Evolutionary conservation across 2,113 vertebrate genomes (phyloP), one percentile per base, ranked within the genome.

Genomic region (Seriola rivoliana): DNA sequence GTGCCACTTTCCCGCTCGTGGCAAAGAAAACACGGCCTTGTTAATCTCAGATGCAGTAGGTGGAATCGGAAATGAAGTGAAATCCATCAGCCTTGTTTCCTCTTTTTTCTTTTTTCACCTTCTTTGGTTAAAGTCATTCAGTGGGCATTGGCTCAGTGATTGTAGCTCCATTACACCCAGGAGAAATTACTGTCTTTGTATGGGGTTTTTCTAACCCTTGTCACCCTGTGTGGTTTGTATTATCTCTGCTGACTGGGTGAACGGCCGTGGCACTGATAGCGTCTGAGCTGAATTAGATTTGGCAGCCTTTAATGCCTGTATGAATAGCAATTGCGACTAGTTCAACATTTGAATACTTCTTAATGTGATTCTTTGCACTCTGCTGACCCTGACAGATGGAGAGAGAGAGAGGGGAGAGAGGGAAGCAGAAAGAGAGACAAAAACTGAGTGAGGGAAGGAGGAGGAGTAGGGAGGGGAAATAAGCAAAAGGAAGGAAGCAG

Each of bases 281-380:
- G 59, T 83, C 78, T 75, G 74, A 71, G 85, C 74, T 66, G 57
- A 88, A 92, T 93, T 90, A 87, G 80, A 93, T 92, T 88, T 90
- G 88, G 81, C 92, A 92, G 85, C 80, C 78, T 84, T 68, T 89
- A 87, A 89, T 91, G 90, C 91, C 80, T 80, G 82, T 85, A 80
- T 93, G 87, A 92, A 93, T 88, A 92, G 78, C 90, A 88, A 93
- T 88, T 54, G 79, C 57, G 42, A 85, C 80, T 65, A 81, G 84
- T 87, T 89, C 78, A 86, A 91, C 88, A 88, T 92, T 88, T 90
- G 82, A 91, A 85, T 92, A 86, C 50, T 81, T 69, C 71, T 71
- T 82, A 90, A 88, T 92, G 82, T 84, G 84, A 86, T 88, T 92
- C 75, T 88, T 79, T 92, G 88, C 88, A 91, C 85, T 88, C 78